Evolutionary conservation across 2,888 invertebrate species (phyloP).

Genomic region (Drosophila anceps): DNA sequence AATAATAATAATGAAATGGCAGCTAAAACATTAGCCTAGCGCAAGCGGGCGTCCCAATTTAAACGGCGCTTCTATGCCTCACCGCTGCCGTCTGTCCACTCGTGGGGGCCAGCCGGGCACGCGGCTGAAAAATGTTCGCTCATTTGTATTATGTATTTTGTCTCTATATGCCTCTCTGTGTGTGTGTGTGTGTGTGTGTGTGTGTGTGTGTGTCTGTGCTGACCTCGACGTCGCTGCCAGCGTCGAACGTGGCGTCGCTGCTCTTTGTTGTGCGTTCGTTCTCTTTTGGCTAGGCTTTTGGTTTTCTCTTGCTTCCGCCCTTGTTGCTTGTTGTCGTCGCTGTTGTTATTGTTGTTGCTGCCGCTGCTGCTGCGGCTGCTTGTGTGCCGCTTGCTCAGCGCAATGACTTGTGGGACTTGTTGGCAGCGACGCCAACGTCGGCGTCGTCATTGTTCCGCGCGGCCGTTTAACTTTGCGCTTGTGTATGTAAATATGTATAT

Average conservation of each 20-base stretch:
- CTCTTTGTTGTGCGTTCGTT: slow-evolving; percentile 59
- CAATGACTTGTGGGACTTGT: slow-evolving; percentile 70
- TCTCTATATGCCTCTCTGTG: slow-evolving; percentile 40
- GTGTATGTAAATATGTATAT: slow-evolving; percentile 32
- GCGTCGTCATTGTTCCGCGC: slow-evolving; percentile 75
- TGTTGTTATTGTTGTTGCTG: too few relatives aligned
- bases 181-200: slow-evolving; percentile 28
- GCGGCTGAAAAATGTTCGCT: slow-evolving; percentile 65
- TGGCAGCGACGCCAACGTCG: slow-evolving; percentile 45
- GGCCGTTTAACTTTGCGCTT: slow-evolving; percentile 73
- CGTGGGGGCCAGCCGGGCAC: slow-evolving; percentile 36
- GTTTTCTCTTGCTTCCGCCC: slow-evolving; percentile 73
- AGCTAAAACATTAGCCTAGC: slow-evolving; percentile 48
- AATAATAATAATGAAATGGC: slow-evolving; percentile 59
- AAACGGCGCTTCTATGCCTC: slow-evolving; percentile 22
- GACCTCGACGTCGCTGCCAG: slow-evolving; percentile 58
- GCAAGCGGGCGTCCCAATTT: slow-evolving; percentile 44
- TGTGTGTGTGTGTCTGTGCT: slow-evolving; percentile 32
- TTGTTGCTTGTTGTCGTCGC: slow-evolving; percentile 48
- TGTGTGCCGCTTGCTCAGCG: slow-evolving; percentile 49
- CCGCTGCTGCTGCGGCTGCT: slow-evolving; percentile 21
- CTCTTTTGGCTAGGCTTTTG: slow-evolving; percentile 60
- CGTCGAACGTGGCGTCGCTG: slow-evolving; percentile 41
- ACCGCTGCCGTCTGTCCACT: slow-evolving; percentile 20
- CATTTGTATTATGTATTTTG: slow-evolving; percentile 67